Percentiles rank a stretch among this genome's conserved stretches.
These are phyloP conservation scores for Saccostrea echinata DNA, from an alignment of 1,140 invertebrate species.

Conservation along the genomic window DNA sequence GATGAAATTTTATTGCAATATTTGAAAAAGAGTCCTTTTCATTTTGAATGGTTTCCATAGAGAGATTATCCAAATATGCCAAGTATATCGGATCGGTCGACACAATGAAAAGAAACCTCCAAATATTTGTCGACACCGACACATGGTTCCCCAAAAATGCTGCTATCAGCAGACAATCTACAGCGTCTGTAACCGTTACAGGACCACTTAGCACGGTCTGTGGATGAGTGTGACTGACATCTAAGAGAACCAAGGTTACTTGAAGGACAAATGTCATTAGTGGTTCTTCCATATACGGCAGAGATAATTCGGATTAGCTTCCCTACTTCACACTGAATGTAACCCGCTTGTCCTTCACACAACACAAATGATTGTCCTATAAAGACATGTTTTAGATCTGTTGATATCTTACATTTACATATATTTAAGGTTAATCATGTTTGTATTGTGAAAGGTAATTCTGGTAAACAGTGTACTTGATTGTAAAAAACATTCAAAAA, in stretches of 20 bases:
- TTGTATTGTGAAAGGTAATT: no score
- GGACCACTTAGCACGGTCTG: constrained; percentile 19
- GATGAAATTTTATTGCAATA: no score
- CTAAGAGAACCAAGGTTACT: neutral
- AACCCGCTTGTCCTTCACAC: neutral
- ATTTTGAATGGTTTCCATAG: no score
- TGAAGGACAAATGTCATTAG: neutral
- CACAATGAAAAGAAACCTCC: constrained; percentile 8
- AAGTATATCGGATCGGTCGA: neutral
- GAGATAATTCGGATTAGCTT: neutral
- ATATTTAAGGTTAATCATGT: no score
- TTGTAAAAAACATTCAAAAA: no score
- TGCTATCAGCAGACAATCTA: neutral
- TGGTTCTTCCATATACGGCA: neutral
- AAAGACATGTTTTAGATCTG: no score
- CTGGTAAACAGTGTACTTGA: no score
- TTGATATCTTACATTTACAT: neutral
- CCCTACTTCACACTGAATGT: constrained; percentile 6
- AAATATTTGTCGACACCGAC: neutral
- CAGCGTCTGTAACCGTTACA: constrained; percentile 8
- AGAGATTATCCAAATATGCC: neutral
- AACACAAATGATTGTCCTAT: neutral
- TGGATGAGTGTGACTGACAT: neutral
- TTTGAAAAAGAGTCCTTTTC: no score
- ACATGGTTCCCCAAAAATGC: neutral